Conservation (phyloP, 2,888 invertebrate genomes). For the Anthoptus insignis region DNA sequence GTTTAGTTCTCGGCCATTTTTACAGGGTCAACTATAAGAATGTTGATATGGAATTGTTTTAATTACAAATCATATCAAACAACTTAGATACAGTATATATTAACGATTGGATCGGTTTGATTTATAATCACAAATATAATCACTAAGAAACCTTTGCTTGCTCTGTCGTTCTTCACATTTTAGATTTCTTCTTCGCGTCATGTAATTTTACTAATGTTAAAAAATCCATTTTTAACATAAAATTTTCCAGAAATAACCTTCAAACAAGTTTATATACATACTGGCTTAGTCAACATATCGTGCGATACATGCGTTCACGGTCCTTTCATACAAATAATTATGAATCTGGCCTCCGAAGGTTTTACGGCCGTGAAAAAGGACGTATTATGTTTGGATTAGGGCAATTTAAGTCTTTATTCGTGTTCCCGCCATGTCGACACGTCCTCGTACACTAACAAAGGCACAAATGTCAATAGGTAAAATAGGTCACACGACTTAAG, state of each 20-base stretch:
- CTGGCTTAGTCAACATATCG: conserved; percentile 12
- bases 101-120: too few relatives aligned
- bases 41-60: conserved; percentile 53
- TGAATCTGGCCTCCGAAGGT: conserved; percentile 38
- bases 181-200: too few relatives aligned
- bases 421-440: conserved; percentile 73
- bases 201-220: too few relatives aligned
- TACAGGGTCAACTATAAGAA: conserved; percentile 60
- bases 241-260: background rate
- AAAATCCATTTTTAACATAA: too few relatives aligned
- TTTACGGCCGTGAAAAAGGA: conserved; percentile 32
- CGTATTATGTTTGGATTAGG: conserved; percentile 63
- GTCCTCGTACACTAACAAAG: conserved; percentile 56
- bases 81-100: too few relatives aligned
- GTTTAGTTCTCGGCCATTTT: conserved; percentile 41
- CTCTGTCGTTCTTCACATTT: too few relatives aligned
- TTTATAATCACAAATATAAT: too few relatives aligned
- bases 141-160: too few relatives aligned
- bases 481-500: conserved; percentile 27
- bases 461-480: conserved; percentile 37
- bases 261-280: background rate
- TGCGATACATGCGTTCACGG: conserved; percentile 20
- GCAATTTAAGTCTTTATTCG: conserved; percentile 66
- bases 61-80: conserved; percentile 6
- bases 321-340: conserved; percentile 29